Percentiles rank a stretch among this genome's conserved stretches.
These are phyloP conservation scores for Chamaetylas fuelleborni DNA, from an alignment of 2,113 vertebrate species.

Conservation along the genomic window DNA sequence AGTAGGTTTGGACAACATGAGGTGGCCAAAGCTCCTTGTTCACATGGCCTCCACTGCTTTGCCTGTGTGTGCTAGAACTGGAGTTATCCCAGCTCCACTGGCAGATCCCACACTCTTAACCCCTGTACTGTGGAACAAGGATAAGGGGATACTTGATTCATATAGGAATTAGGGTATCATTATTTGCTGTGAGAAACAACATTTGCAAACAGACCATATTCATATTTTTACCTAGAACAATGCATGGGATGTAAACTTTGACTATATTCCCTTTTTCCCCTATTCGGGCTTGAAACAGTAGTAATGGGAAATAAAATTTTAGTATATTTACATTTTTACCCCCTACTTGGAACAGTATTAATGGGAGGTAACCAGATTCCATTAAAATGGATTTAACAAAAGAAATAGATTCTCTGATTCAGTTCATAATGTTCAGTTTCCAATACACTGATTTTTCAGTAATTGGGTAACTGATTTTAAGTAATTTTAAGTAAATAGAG, in stretches of 20 bases:
- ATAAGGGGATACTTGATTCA: rapidly evolving
- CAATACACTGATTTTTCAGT: neutral
- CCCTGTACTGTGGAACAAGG: neutral
- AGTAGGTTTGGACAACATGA: rapidly evolving
- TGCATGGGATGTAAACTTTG: neutral
- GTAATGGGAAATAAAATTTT: neutral
- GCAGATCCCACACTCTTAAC: neutral
- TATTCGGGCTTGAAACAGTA: neutral
- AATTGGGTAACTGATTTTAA: neutral
- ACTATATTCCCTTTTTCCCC: neutral
- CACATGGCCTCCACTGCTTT: rapidly evolving
- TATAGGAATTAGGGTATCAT: rapidly evolving
- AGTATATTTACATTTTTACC: neutral
- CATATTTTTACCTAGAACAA: neutral
- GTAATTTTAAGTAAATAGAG: neutral
- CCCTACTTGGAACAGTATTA: neutral
- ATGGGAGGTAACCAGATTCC: neutral
- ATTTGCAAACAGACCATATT: neutral
- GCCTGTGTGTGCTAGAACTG: neutral
- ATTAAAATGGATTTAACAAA: neutral
- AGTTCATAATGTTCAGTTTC: neutral
- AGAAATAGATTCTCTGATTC: neutral
- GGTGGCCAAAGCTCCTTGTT: neutral
- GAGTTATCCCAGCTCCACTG: neutral
- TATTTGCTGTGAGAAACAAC: neutral